Evolutionary conservation across 2,797 vertebrate species (phyloP), one percentile per base, ranked within the genome.

Genomic region (Moxostoma hubbsi): DNA sequence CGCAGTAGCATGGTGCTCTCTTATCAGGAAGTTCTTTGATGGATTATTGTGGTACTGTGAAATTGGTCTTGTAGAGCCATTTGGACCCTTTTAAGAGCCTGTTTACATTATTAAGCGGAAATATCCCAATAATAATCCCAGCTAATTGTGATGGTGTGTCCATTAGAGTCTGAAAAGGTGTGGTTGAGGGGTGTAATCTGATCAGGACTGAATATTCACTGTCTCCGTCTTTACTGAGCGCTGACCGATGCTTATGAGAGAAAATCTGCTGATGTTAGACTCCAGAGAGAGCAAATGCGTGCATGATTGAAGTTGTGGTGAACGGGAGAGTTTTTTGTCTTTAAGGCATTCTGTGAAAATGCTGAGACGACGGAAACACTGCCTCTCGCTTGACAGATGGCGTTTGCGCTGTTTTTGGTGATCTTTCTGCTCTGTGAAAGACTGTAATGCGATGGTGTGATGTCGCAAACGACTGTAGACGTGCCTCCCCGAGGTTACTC

Each of bases 191-290:
- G 76, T 81, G 84, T 83, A 85, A 85, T 85, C 78, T 85, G 84
- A 85, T 85, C 84, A 83, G 75, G 53, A 73, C 76, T 63, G 59
- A 53, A 50, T 57, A 36, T 82, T 69, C 65, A 67, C 82, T 78
- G 74, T 65, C 71, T 69, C 57, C n/a, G 8, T 85, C 83, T 90
- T 92, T 91, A 93, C 92, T 90, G 91, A 92, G 91, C 89, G 90
- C 93, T 93, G 93, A 93, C 92, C 89, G 87, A 91, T 92, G 92
- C 91, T 92, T 92, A 91, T 91, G 92, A 89, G 91, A 90, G 89
- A 91, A 24, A 92, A 92, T 93, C 92, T 93, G 92, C 93, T 93
- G 93, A 93, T 93, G 91, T 90, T 90, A 13, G 67, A 71, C 68
- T 24, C 24, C 15, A 72, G 77, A 73, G 58, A 70, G 90, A 90